phyloP scores from a whole-genome alignment of 1,140 invertebrate species.

The Papilio helenus region DNA sequence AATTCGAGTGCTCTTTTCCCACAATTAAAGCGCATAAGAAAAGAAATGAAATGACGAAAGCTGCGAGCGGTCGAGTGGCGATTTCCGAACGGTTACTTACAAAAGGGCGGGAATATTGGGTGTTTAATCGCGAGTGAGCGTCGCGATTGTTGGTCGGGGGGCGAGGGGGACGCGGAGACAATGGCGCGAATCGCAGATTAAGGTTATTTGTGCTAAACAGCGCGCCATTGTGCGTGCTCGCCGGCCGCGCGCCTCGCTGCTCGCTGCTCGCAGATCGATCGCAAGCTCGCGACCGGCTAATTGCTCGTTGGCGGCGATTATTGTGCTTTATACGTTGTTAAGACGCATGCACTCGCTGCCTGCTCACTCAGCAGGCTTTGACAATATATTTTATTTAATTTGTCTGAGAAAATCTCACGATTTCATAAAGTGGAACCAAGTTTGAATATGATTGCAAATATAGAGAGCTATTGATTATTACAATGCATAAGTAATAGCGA shows the following conservation, averaged over 20 bases:
- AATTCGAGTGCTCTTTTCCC: conserved; percentile 72
- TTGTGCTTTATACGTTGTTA: conserved; percentile 52
- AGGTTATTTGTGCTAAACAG: conserved; percentile 74
- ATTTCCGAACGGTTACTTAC: conserved; percentile 60
- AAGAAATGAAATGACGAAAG: conserved; percentile 51
- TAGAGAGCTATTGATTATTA: neutral
- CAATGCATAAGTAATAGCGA: neutral
- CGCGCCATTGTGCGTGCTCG: conserved; percentile 63
- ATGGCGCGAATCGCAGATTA: conserved; percentile 64
- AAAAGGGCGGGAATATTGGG: conserved; percentile 66
- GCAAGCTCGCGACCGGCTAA: conserved; percentile 50
- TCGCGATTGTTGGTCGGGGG: conserved; percentile 65
- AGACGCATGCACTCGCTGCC: conserved; percentile 50
- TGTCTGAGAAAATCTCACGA: conserved; percentile 58
- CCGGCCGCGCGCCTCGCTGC: conserved; percentile 48
- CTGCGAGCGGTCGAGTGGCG: conserved; percentile 66
- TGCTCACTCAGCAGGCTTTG: conserved; percentile 6
- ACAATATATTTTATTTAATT: conserved; percentile 48
- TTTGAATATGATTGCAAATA: conserved; percentile 13
- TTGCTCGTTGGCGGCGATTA: conserved; percentile 55
- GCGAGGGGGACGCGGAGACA: conserved; percentile 50
- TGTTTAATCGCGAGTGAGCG: conserved; percentile 64
- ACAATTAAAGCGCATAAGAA: conserved; percentile 69
- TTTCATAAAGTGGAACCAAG: neutral
- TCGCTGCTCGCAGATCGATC: conserved; percentile 54